Base-by-base conservation (phyloP, 1,140 invertebrate species). In the Drosophila watanabei region DNA sequence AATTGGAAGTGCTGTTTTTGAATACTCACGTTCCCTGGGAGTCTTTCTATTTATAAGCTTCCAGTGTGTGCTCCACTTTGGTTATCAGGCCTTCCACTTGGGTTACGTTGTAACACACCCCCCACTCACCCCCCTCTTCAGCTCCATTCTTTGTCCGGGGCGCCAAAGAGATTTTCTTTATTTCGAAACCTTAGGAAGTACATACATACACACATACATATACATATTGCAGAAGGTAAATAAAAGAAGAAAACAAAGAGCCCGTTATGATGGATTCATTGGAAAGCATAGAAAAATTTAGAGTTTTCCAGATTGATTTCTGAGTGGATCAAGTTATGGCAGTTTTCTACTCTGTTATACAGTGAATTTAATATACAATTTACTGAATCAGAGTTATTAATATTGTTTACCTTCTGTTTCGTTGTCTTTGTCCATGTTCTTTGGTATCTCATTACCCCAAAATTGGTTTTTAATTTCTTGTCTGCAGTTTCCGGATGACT, bases 11-110 rank as follows among this genome's bases (percentile, higher is more conserved):
- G 64, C 30, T 33, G 8, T 61, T 51, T 35, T 33, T 2, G 46
- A 35, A 35, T 48, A 14, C 6, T 8, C 2, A n/a, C 24, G 16
- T 41, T 33, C n/a, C 18, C 43, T 24, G 24, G 33, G 24, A 52
- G 20, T 39, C 39, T 49, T 69, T 72, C 69, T 70, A 72, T 72
- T 72, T 65, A 49, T 70, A 72, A 72, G 35, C 65, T n/a, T 24
- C 18, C 14, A 41, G 14, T 57, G 65, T 46, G 65, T 54, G 68
- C 37, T 71, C 68, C 63, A 71, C 68, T 68, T 71, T 69, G 63
- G 30, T 69, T 69, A 70, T 68, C 68, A 43, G 46, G 20, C 18
- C 51, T 20, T 24, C 45, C 18, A 10, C 60, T 39, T 7, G 9
- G 6, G 52, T 56, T 56, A 37, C 52, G 20, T 16, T 56, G 58